Evolutionary conservation across 2,113 vertebrate genomes (phyloP).

Genomic region (Entomyzon cyanotis): DNA sequence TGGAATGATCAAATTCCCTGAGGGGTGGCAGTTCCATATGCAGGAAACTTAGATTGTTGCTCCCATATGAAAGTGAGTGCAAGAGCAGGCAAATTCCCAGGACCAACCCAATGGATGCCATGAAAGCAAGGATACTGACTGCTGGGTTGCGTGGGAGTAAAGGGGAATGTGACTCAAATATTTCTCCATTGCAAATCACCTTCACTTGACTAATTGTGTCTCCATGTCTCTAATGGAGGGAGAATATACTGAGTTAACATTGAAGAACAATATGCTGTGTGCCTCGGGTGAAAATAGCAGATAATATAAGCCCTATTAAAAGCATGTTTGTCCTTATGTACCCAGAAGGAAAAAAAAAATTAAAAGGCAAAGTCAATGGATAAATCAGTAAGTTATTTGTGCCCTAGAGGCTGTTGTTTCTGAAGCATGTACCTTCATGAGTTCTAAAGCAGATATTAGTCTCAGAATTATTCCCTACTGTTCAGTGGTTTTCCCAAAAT

Average conservation of each 20-base stretch:
- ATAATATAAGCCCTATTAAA: not conserved
- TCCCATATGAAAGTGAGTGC: not conserved
- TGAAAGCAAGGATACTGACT: not conserved
- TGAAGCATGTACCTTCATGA: not conserved
- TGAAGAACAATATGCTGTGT: not conserved
- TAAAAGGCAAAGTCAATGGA: not conserved
- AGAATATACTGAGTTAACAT: not conserved
- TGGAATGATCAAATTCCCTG: not conserved
- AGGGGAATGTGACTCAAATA: not conserved
- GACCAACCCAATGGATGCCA: not conserved
- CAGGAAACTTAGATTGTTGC: not conserved
- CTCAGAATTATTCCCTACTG: not conserved
- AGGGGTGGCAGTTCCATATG: not conserved
- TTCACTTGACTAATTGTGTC: not conserved
- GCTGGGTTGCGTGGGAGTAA: not conserved
- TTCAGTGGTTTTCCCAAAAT: not conserved
- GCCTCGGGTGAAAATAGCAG: not conserved
- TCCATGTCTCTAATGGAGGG: not conserved
- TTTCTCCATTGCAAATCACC: not conserved
- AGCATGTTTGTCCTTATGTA: not conserved
- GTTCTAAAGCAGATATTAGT: not conserved
- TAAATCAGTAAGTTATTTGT: not conserved
- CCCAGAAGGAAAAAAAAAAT: not conserved
- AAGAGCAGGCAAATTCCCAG: not conserved
- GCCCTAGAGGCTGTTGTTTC: not conserved